Base-by-base conservation (phyloP, 1,140 invertebrate genomes). In the Heliconius himera region DNA sequence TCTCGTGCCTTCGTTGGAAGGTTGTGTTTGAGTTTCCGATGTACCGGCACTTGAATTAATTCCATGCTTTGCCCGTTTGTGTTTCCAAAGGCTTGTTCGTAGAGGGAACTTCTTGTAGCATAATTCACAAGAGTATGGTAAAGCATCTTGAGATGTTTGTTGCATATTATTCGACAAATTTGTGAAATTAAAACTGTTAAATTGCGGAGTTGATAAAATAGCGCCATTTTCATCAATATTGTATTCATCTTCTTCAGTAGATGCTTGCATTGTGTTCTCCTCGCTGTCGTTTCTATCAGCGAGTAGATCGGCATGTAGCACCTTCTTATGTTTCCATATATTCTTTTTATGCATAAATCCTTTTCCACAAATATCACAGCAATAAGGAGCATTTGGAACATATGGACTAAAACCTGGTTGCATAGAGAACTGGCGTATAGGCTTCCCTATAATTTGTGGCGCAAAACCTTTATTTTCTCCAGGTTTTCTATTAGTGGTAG, bases 351-450 rank as follows among this genome's bases (percentile, higher is more conserved):
- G 94, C 89, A 94, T 93, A 80, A 96, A 96, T 3, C 89, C 91
- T 88, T 96, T 96, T 2, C 95, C 95, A 77, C 96, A 96, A 74
- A 96, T 94, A 82, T 96, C 95, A 81, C 96, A 96, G 0, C 92
- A 94, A 70, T 95, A 95, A 38, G 94, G 93, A 36, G 90, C 89
- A 36, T 94, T 90, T 73, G 92, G 91, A 76, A 94, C 90, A 60
- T 90, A 93, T 11, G 86, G 84, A 54, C 89, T 84, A 56, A 90
- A 89, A 51, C 83, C 85, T 11, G 90, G 87, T 80, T 93, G 91
- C 82, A 88, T 87, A 18, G 88, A 84, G 73, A 88, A 91, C 26
- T 91, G 90, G 74, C 88, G 88, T 70, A 93, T 92, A 0, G 92
- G 93, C 83, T 94, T 94, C 4, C 92, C 93, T 66, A 94, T 90